phyloP scores from a whole-genome alignment of 2,797 vertebrate species.

The Meda fulgida region DNA sequence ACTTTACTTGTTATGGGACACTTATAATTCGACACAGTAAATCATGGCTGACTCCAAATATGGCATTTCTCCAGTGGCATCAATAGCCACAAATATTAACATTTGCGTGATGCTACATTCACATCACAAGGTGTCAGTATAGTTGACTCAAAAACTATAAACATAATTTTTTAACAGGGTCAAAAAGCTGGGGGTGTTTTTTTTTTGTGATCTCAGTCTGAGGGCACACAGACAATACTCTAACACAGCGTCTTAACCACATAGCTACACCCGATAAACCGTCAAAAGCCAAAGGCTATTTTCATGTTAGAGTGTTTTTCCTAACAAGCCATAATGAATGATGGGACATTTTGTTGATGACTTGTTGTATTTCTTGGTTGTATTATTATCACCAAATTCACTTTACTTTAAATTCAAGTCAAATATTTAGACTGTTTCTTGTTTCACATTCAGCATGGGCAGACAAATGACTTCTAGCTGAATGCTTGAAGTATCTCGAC shows the following conservation, averaged over 20 bases:
- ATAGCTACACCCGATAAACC: not conserved
- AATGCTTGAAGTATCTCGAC: not conserved
- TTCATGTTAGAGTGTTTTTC: not conserved
- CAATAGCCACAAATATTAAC: not conserved
- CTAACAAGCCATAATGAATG: not conserved
- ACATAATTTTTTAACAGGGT: not conserved
- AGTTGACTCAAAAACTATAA: not conserved
- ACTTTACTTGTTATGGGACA: not conserved
- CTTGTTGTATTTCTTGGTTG: not conserved
- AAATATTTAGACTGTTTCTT: constrained; percentile 7
- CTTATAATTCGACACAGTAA: not conserved
- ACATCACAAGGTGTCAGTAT: not conserved
- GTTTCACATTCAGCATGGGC: constrained; percentile 8
- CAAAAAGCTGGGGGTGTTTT: not conserved
- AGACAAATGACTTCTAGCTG: constrained; percentile 17
- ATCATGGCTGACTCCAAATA: not conserved
- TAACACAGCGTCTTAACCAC: not conserved
- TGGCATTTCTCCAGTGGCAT: not conserved
- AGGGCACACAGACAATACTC: not conserved
- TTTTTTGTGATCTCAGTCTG: not conserved
- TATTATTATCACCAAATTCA: not conserved
- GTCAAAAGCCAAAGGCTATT: not conserved
- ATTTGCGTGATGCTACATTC: not conserved
- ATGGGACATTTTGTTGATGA: not conserved
- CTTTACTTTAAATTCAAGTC: not conserved